phyloP scores from a whole-genome alignment of 1,140 invertebrate species.

The Andrena cerasifolii region DNA sequence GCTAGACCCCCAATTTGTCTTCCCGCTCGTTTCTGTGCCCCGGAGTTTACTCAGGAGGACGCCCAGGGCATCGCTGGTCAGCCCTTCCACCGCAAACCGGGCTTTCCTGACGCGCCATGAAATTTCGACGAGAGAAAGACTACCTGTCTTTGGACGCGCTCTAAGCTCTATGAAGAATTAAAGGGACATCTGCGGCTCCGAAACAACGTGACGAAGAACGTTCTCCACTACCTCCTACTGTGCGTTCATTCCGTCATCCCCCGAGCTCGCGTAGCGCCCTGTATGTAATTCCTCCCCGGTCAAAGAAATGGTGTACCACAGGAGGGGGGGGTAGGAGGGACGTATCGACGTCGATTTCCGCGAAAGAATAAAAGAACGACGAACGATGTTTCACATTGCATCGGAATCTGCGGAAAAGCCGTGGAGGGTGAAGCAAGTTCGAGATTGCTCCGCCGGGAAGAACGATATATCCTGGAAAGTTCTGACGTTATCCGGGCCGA shows the following conservation, averaged over 20 bases:
- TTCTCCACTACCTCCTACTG: no score
- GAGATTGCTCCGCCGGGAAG: slow-evolving; percentile 31
- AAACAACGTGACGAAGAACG: no score
- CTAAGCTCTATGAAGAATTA: no score
- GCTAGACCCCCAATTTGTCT: slow-evolving; percentile 59
- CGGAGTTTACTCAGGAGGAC: slow-evolving; percentile 24
- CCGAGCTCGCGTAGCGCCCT: no score
- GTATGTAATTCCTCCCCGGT: no score
- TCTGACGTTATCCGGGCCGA: slow-evolving; percentile 62
- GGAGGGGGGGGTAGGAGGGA: no score
- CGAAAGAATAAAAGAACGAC: slow-evolving; percentile 1
- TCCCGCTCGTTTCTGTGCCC: slow-evolving; percentile 34
- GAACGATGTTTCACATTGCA: neutral
- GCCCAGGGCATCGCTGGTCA: slow-evolving; percentile 11
- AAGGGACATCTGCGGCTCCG: no score
- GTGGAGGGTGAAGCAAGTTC: neutral
- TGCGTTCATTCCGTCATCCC: no score
- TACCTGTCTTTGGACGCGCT: neutral
- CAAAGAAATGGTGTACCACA: no score
- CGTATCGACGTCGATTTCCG: neutral
- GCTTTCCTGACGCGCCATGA: neutral
- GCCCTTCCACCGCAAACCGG: neutral
- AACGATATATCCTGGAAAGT: slow-evolving; percentile 62
- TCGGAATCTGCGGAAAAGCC: neutral
- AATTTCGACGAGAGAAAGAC: neutral